A percentile compares a stretch with the other conserved stretches of the same genome.
Conservation (phyloP, 2,888 invertebrate genomes). For the Ceraclea dissimilis region DNA sequence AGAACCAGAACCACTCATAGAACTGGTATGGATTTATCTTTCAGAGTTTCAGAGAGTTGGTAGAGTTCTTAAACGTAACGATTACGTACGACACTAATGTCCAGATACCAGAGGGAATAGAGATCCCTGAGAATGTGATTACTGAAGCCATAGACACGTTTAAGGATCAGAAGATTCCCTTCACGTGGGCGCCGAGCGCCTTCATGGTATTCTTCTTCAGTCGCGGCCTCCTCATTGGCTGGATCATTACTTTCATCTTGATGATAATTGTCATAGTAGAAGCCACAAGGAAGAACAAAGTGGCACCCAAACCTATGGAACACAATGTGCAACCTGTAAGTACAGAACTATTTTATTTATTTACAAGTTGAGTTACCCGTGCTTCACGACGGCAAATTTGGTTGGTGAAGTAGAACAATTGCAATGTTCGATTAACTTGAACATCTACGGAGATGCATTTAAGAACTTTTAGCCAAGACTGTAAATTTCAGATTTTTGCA, state of each 20-base stretch:
- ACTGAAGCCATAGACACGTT: not conserved
- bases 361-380: too few species aligned
- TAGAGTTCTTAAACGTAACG: not conserved
- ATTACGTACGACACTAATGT: not conserved
- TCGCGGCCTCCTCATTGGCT: not conserved
- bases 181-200: conserved; percentile 9
- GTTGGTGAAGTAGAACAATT: too few species aligned
- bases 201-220: conserved; percentile 4
- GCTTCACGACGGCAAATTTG: too few species aligned
- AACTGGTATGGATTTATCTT: too few species aligned
- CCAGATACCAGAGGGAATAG: not conserved
- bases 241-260: not conserved
- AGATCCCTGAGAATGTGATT: not conserved
- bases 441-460: too few species aligned
- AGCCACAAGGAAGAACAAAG: not conserved
- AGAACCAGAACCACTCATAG: too few species aligned
- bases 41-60: conserved; percentile 2
- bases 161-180: not conserved
- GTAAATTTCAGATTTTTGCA: too few species aligned
- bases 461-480: too few species aligned
- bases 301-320: not conserved
- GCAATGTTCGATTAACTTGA: too few species aligned
- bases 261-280: not conserved
- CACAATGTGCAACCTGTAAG: not conserved
- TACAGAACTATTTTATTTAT: not conserved